Evolutionary conservation across 2,888 invertebrate species (phyloP).

Genomic region (Eilema griseolum): DNA sequence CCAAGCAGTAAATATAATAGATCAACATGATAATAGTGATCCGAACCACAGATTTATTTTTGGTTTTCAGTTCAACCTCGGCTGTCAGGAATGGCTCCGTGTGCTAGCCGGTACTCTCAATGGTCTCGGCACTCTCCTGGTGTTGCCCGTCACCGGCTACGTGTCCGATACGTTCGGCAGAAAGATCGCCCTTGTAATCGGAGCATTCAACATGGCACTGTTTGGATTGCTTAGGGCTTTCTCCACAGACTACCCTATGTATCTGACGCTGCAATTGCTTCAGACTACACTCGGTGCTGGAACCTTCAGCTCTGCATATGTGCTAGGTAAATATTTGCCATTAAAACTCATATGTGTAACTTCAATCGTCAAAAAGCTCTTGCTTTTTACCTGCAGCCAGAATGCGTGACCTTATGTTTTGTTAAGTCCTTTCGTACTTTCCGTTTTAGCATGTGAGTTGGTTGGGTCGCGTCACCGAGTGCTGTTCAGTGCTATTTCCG

Average conservation of each 20-base stretch:
- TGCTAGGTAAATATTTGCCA: neutral
- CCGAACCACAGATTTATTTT: neutral
- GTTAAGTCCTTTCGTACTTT: neutral
- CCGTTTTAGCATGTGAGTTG: constrained; percentile 89
- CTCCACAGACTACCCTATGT: constrained; percentile 84
- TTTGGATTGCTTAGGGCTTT: constrained; percentile 84
- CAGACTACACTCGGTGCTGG: constrained; percentile 83
- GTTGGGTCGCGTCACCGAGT: constrained; percentile 91
- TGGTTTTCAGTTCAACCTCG: constrained; percentile 86
- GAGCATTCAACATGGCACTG: constrained; percentile 74
- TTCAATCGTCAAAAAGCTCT: neutral
- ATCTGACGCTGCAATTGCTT: constrained; percentile 79
- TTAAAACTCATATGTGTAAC: neutral
- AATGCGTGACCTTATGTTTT: neutral
- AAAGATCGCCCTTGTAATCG: constrained; percentile 77
- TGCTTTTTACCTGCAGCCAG: neutral
- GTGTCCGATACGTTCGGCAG: constrained; percentile 89
- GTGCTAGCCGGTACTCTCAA: constrained; percentile 90
- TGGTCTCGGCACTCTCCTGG: constrained; percentile 89
- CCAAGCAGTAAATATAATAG: neutral
- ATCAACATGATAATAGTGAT: neutral
- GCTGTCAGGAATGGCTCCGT: constrained; percentile 90
- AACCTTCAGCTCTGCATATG: constrained; percentile 72
- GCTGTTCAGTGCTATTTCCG: constrained; percentile 88
- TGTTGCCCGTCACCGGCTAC: constrained; percentile 89